Evolutionary conservation across 2,113 vertebrate genomes (phyloP).

Genomic region (Bufo gargarizans): DNA sequence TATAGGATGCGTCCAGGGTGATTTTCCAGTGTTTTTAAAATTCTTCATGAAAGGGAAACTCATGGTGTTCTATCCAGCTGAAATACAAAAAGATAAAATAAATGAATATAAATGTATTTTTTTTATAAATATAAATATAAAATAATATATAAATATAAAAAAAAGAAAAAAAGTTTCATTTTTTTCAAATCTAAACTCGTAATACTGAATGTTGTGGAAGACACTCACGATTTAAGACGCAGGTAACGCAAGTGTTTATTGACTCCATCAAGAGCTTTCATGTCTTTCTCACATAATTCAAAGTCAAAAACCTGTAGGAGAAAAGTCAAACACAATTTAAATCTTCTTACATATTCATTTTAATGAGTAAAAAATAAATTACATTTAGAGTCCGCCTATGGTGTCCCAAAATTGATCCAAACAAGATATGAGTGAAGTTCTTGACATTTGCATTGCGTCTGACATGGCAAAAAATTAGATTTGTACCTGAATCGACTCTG

Average conservation of each 20-base stretch:
- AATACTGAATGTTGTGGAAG: not conserved
- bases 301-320: slow-evolving; percentile 61
- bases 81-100: not conserved
- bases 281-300: slow-evolving; percentile 72
- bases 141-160: not conserved
- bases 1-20: not conserved
- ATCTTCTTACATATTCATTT: too few species aligned
- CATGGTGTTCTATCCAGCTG: not conserved
- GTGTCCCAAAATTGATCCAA: too few species aligned
- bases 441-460: too few species aligned
- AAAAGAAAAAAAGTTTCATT: not conserved
- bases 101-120: not conserved
- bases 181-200: not conserved
- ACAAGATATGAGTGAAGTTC: too few species aligned
- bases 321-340: not conserved
- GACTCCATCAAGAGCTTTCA: slow-evolving; percentile 71
- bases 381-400: too few species aligned
- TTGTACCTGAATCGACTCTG: too few species aligned
- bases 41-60: slow-evolving; percentile 8
- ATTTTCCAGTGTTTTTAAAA: not conserved
- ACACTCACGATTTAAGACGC: not conserved
- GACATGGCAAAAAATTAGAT: too few species aligned
- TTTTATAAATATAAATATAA: not conserved
- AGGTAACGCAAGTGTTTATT: slow-evolving; percentile 76
- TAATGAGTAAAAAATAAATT: too few species aligned